phyloP scores from a whole-genome alignment of 2,797 vertebrate species.

The Perodicticus potto region DNA sequence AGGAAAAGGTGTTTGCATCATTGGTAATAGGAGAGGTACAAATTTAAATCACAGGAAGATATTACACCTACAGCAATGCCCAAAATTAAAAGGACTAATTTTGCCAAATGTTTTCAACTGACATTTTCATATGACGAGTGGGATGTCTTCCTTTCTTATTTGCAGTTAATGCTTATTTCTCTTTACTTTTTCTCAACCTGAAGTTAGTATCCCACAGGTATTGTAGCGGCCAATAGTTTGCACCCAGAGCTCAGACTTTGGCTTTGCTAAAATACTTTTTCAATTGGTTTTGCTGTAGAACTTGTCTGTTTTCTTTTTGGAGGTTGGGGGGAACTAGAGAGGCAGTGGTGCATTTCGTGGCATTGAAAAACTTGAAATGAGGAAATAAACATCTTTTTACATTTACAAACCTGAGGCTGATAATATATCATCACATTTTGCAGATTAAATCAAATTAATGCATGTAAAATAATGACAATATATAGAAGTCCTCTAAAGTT shows the following conservation, averaged over 20 bases:
- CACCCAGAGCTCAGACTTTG: not conserved
- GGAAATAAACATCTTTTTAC: not conserved
- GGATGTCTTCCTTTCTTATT: not conserved
- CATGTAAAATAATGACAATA: not conserved
- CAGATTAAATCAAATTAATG: not conserved
- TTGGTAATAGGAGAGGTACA: not conserved
- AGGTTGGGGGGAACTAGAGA: not conserved
- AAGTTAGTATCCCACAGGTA: not conserved
- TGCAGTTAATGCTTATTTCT: not conserved
- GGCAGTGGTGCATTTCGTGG: not conserved
- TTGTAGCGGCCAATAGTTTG: not conserved
- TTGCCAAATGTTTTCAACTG: not conserved
- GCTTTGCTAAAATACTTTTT: not conserved
- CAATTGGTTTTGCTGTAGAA: not conserved
- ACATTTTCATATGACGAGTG: too few species aligned
- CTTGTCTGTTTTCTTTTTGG: not conserved
- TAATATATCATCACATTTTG: not conserved
- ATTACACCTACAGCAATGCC: not conserved
- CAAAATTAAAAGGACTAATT: not conserved
- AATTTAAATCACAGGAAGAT: not conserved
- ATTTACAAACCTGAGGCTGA: not conserved
- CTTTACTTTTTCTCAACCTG: not conserved
- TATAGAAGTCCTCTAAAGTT: not conserved
- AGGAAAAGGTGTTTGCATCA: not conserved
- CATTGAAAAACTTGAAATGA: not conserved